These are phyloP conservation scores for Drosophila nasuta DNA, from an alignment of 1,140 invertebrate species.

Conservation along the genomic window DNA sequence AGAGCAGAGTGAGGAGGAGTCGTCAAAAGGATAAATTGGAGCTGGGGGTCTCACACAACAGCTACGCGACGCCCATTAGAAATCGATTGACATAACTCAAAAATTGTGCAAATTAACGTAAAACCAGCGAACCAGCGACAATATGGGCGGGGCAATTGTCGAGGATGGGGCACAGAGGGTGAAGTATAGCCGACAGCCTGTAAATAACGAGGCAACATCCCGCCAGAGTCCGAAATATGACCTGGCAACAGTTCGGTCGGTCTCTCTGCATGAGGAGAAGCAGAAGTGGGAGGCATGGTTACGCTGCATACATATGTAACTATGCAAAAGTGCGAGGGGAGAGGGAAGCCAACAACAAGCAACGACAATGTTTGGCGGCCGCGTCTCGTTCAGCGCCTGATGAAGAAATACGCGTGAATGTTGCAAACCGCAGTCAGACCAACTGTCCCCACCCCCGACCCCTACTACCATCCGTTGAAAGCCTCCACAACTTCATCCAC, in stretches of 20 bases:
- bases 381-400: slow-evolving; percentile 48
- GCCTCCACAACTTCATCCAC: background rate
- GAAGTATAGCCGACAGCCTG: slow-evolving; percentile 29
- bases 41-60: slow-evolving; percentile 1
- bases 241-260: slow-evolving; percentile 22
- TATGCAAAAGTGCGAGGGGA: slow-evolving; percentile 12
- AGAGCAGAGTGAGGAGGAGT: background rate
- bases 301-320: slow-evolving; percentile 20
- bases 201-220: slow-evolving; percentile 44
- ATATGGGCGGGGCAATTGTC: slow-evolving; percentile 42
- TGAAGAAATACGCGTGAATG: slow-evolving; percentile 66
- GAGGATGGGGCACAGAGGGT: background rate
- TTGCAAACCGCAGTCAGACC: slow-evolving; percentile 61
- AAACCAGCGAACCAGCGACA: slow-evolving; percentile 63
- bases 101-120: slow-evolving; percentile 74
- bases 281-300: background rate
- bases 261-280: background rate
- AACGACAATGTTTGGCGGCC: slow-evolving; percentile 53
- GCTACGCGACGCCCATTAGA: slow-evolving; percentile 61
- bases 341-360: slow-evolving; percentile 23
- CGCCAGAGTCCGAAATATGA: slow-evolving; percentile 56
- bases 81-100: slow-evolving; percentile 75
- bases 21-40: background rate
- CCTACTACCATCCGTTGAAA: background rate
- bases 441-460: too few relatives aligned